Conservation (phyloP, 2,888 invertebrate species). For the Prosopocoilus inquinatus region DNA sequence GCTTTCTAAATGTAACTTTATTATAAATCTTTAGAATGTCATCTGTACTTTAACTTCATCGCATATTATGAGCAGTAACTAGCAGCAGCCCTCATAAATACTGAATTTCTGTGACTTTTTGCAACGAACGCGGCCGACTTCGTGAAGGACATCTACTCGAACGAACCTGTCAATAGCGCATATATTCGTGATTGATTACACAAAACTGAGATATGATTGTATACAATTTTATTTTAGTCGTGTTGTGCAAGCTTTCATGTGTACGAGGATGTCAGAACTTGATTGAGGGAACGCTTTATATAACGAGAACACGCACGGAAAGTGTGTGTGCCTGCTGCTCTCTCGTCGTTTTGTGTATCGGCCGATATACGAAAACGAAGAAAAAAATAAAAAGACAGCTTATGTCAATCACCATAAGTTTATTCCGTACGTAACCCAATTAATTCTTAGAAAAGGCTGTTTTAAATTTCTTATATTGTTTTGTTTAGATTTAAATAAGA, state of each 20-base stretch:
- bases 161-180: slow-evolving; percentile 13
- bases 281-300: not conserved
- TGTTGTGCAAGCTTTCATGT: slow-evolving; percentile 13
- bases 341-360: no score
- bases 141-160: slow-evolving; percentile 16
- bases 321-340: no score
- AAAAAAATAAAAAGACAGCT: not conserved
- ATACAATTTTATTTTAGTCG: slow-evolving; percentile 12
- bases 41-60: slow-evolving; percentile 9
- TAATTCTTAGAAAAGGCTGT: no score
- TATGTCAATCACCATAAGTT: not conserved
- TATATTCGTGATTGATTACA: slow-evolving; percentile 16
- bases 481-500: no score
- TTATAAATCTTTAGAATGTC: slow-evolving; percentile 18
- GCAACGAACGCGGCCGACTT: slow-evolving; percentile 10
- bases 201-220: slow-evolving; percentile 13
- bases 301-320: no score
- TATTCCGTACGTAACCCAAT: no score
- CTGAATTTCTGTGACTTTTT: slow-evolving; percentile 14
- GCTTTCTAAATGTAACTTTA: no score
- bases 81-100: slow-evolving; percentile 18
- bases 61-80: slow-evolving; percentile 18
- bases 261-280: slow-evolving; percentile 3
- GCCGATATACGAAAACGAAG: not conserved
- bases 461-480: no score